Percentiles rank a stretch among this genome's conserved stretches.
Evolutionary conservation across 2,113 vertebrate species (phyloP).

Genomic region (Mirounga angustirostris): DNA sequence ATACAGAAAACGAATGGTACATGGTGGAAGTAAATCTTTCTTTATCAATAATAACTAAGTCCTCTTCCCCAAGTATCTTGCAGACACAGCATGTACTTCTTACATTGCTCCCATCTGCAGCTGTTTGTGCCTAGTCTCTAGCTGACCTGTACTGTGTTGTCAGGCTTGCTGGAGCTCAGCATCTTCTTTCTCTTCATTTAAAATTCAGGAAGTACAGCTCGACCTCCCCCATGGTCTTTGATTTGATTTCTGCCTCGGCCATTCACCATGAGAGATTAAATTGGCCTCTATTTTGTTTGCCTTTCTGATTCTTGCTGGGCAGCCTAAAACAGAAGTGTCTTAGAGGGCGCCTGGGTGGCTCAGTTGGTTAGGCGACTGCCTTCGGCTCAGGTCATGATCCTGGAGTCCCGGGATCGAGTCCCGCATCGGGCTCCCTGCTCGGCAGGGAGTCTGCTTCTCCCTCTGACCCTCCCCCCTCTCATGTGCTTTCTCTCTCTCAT

Average conservation of each 20-base stretch:
- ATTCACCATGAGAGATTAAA: conserved; percentile 15
- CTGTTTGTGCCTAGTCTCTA: conserved; percentile 93
- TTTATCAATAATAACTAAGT: conserved; percentile 85
- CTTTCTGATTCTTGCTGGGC: conserved; percentile 86
- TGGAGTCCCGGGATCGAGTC: too few species aligned
- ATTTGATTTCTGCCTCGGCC: conserved; percentile 85
- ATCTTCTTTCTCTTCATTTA: conserved; percentile 94
- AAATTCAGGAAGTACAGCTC: conserved; percentile 90
- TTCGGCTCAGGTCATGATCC: too few species aligned
- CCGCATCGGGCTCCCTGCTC: too few species aligned
- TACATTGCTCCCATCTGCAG: conserved; percentile 90
- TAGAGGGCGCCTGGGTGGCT: too few species aligned
- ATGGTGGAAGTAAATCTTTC: neutral
- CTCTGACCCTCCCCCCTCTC: too few species aligned
- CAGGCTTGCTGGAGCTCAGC: conserved; percentile 92
- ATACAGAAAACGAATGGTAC: neutral
- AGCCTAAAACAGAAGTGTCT: conserved; percentile 87
- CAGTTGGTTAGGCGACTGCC: too few species aligned
- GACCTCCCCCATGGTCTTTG: conserved; percentile 85
- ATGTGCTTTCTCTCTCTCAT: too few species aligned
- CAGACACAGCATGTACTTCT: conserved; percentile 91
- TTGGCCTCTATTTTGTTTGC: conserved; percentile 90
- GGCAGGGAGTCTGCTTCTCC: too few species aligned
- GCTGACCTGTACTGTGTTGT: conserved; percentile 92
- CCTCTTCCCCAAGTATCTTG: conserved; percentile 90